phyloP scores from a whole-genome alignment of 1,140 invertebrate genomes.

The Mya arenaria region DNA sequence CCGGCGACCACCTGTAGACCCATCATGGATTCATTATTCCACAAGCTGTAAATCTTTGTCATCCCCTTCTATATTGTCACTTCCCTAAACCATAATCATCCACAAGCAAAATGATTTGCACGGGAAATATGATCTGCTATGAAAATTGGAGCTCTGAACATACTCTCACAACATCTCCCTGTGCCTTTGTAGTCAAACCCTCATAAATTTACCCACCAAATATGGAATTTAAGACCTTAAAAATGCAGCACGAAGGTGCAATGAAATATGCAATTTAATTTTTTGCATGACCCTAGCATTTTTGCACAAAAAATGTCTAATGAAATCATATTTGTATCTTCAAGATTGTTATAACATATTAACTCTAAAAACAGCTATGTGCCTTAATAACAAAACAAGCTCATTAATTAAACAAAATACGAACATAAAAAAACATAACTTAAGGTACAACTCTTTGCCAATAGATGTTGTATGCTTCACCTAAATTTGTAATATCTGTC shows the following conservation, averaged over 20 bases:
- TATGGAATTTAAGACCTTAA: too few relatives aligned
- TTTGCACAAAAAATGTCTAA: too few relatives aligned
- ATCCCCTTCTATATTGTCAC: conserved; percentile 54
- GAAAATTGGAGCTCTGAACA: conserved; percentile 31
- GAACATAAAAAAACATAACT: too few relatives aligned
- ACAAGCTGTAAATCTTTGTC: conserved; percentile 52
- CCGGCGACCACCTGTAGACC: conserved; percentile 27
- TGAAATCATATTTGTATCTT: too few relatives aligned
- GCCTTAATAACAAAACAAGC: too few relatives aligned
- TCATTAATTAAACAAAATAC: too few relatives aligned
- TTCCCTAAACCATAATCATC: conserved; percentile 53
- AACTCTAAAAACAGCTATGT: too few relatives aligned
- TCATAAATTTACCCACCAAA: conserved; percentile 48
- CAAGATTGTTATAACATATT: too few relatives aligned
- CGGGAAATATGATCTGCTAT: conserved; percentile 20
- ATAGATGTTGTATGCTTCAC: background rate
- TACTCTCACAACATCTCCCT: conserved; percentile 33
- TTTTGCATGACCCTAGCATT: too few relatives aligned
- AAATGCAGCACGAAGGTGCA: too few relatives aligned
- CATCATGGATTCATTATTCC: conserved; percentile 38
- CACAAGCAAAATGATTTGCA: conserved; percentile 41
- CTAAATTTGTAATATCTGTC: background rate
- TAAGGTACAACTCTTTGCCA: too few relatives aligned
- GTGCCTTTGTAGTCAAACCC: conserved; percentile 10
- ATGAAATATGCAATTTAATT: too few relatives aligned